A percentile compares a stretch with the other conserved stretches of the same genome.
These are phyloP conservation scores for Cenopis cana DNA, from an alignment of 2,888 invertebrate genomes.

Conservation along the genomic window DNA sequence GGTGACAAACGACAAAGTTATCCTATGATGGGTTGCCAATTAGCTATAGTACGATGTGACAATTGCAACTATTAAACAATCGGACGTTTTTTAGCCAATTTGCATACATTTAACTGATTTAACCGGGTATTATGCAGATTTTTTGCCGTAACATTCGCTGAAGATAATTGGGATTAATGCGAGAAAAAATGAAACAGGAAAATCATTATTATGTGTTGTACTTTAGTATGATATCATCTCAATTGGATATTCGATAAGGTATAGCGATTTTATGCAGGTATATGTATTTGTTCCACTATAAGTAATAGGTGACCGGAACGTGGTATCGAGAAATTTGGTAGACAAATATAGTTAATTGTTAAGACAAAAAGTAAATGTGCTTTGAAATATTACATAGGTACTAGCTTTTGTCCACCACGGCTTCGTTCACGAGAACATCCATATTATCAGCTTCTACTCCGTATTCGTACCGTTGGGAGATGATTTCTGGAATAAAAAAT, in stretches of 20 bases:
- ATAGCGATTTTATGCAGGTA: neutral
- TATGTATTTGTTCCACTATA: too few species aligned
- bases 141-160: slow-evolving; percentile 2
- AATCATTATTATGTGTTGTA: slow-evolving; percentile 1
- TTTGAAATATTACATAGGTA: too few species aligned
- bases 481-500: too few species aligned
- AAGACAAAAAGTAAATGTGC: too few species aligned
- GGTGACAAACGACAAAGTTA: slow-evolving; percentile 1
- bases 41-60: slow-evolving; percentile 16
- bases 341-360: too few species aligned
- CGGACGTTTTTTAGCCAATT: slow-evolving; percentile 18
- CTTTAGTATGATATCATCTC: slow-evolving; percentile 9
- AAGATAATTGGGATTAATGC: neutral
- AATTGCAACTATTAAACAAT: slow-evolving; percentile 25
- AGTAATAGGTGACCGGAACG: too few species aligned
- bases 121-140: slow-evolving; percentile 23
- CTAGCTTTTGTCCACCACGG: too few species aligned
- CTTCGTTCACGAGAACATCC: too few species aligned
- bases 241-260: slow-evolving; percentile 4
- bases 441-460: too few species aligned
- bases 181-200: slow-evolving; percentile 25
- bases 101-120: slow-evolving; percentile 26
- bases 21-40: neutral
- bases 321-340: too few species aligned
- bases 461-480: too few species aligned